Conservation (phyloP, 2,888 invertebrate genomes). For the Melinaea menophilus region DNA sequence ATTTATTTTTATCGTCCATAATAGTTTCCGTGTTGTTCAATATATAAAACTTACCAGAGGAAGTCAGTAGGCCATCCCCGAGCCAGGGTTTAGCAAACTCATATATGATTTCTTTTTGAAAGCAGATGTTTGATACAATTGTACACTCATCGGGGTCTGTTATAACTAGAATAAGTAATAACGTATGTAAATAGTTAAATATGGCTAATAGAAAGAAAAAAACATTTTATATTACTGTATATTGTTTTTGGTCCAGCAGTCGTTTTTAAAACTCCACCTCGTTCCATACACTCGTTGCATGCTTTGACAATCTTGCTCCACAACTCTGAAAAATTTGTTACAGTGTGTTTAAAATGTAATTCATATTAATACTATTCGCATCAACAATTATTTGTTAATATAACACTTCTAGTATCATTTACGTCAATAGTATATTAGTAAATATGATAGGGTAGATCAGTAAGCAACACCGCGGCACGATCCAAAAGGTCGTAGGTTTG, state of each 20-base stretch:
- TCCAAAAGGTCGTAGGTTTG: too few relatives aligned
- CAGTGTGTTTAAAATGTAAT: conserved; percentile 18
- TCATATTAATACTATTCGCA: too few relatives aligned
- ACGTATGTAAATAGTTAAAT: background rate
- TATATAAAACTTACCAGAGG: too few relatives aligned
- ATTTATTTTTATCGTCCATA: too few relatives aligned
- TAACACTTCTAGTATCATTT: too few relatives aligned
- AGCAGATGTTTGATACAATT: conserved; percentile 53
- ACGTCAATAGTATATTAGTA: too few relatives aligned
- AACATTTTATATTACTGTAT: conserved; percentile 45
- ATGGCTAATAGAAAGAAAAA: too few relatives aligned
- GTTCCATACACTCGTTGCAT: conserved; percentile 43
- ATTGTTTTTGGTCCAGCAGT: conserved; percentile 53
- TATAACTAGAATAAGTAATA: conserved; percentile 42
- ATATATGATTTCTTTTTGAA: conserved; percentile 59
- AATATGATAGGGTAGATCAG: too few relatives aligned
- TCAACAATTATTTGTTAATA: too few relatives aligned
- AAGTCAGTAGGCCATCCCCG: conserved; percentile 49
- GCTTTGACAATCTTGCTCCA: conserved; percentile 49
- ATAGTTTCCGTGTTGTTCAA: conserved; percentile 6
- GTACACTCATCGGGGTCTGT: conserved; percentile 60
- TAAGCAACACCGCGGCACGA: too few relatives aligned
- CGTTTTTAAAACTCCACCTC: conserved; percentile 53
- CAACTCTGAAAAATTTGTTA: conserved; percentile 29
- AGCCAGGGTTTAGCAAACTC: conserved; percentile 62